phyloP scores from a whole-genome alignment of 2,888 invertebrate genomes.

The Oscheius sp. region DNA sequence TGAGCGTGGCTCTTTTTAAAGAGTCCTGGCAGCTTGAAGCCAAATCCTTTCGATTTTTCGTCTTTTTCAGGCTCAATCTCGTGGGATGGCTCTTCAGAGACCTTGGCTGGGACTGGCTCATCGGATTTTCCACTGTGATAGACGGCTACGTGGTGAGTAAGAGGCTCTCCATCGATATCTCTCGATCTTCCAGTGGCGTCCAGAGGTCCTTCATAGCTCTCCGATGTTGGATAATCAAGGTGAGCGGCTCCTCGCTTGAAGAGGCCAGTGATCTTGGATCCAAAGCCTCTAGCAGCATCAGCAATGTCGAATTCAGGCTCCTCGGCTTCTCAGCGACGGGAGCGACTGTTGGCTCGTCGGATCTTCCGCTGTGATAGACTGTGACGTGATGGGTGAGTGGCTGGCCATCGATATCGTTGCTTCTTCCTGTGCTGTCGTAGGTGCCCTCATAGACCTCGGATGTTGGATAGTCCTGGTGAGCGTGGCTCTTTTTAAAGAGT shows the following conservation, averaged over 20 bases:
- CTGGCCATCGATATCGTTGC: slow-evolving; percentile 38
- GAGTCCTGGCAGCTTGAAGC: background rate
- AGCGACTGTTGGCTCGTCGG: slow-evolving; percentile 8
- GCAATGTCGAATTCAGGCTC: slow-evolving; percentile 17
- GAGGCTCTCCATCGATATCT: slow-evolving; percentile 36
- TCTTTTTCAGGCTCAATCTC: slow-evolving; percentile 30
- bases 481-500: slow-evolving; percentile 34
- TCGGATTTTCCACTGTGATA: slow-evolving; percentile 39
- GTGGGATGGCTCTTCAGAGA: slow-evolving; percentile 24
- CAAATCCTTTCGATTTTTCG: slow-evolving; percentile 9
- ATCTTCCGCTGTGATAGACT: slow-evolving; percentile 27
- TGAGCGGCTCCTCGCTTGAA: slow-evolving; percentile 47
- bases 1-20: slow-evolving; percentile 1
- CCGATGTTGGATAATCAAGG: slow-evolving; percentile 43
- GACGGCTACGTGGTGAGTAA: slow-evolving; percentile 38
- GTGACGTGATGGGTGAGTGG: slow-evolving; percentile 34
- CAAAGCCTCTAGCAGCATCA: background rate
- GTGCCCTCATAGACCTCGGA: slow-evolving; percentile 44
- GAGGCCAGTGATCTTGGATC: slow-evolving; percentile 40
- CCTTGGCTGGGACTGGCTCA: slow-evolving; percentile 14
- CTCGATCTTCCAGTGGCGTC: slow-evolving; percentile 14
- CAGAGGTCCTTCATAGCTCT: slow-evolving; percentile 36
- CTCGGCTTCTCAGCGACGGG: background rate
- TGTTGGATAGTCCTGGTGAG: slow-evolving; percentile 48
- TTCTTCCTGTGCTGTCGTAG: slow-evolving; percentile 32